Conservation (phyloP, 2,888 invertebrate species). For the Erpobdella octoculata region DNA sequence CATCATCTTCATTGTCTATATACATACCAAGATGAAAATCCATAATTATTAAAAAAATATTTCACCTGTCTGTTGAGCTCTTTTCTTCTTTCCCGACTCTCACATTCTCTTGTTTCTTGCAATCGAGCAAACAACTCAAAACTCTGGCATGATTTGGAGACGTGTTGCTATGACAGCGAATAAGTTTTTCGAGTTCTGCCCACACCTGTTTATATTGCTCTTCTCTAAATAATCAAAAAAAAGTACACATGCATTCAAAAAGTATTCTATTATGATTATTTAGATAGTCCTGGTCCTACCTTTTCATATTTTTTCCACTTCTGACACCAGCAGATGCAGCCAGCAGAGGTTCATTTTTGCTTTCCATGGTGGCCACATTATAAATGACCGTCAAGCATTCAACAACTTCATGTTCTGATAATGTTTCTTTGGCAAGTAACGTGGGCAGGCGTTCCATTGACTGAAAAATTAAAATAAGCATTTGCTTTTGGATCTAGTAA, state of each 20-base stretch:
- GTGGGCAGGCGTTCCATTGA: constrained; percentile 68
- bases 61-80: too few relatives aligned
- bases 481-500: too few relatives aligned
- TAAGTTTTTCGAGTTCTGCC: constrained; percentile 75
- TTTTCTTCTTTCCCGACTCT: neutral
- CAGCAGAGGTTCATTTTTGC: constrained; percentile 72
- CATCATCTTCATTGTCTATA: too few relatives aligned
- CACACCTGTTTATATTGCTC: constrained; percentile 86
- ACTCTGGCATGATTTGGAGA: constrained; percentile 63
- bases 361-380: constrained; percentile 70
- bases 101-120: constrained; percentile 54
- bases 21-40: too few relatives aligned
- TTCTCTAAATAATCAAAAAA: constrained; percentile 56
- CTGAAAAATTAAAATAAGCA: neutral
- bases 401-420: constrained; percentile 76
- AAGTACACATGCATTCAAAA: neutral
- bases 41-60: too few relatives aligned
- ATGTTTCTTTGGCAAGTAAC: constrained; percentile 70
- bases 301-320: constrained; percentile 21
- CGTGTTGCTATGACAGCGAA: constrained; percentile 66
- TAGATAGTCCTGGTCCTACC: neutral
- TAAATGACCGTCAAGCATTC: constrained; percentile 78
- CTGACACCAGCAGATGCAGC: constrained; percentile 53
- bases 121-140: constrained; percentile 63
- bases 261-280: neutral